phyloP scores from a whole-genome alignment of 2,113 vertebrate genomes.

The Colius striatus region DNA sequence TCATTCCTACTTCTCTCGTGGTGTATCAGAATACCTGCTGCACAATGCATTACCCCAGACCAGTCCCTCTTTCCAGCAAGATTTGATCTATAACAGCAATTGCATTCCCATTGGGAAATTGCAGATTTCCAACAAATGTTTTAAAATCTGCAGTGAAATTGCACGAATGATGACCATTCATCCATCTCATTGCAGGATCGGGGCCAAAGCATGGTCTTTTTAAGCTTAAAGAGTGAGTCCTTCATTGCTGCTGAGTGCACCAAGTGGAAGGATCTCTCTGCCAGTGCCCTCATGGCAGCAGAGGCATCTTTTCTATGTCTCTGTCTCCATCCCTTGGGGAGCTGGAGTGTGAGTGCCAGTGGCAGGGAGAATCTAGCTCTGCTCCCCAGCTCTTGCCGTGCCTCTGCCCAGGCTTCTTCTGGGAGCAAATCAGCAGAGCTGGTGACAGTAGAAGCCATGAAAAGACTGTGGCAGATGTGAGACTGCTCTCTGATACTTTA shows the following conservation, averaged over 20 bases:
- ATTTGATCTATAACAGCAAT: neutral
- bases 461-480: constrained; percentile 36
- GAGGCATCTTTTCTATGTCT: constrained; percentile 8
- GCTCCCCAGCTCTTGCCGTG: neutral
- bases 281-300: neutral
- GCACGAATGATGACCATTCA: neutral
- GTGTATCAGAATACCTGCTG: neutral
- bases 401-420: neutral
- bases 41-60: neutral
- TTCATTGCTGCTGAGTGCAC: neutral
- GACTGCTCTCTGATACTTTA: neutral
- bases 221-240: neutral
- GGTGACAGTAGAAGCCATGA: constrained; percentile 42
- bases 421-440: constrained; percentile 19
- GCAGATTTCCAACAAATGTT: neutral
- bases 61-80: neutral
- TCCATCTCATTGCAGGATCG: neutral
- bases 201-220: neutral
- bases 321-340: neutral
- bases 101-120: neutral
- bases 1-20: neutral
- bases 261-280: neutral
- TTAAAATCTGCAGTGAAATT: neutral
- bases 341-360: fast-evolving
- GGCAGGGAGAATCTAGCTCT: neutral